Percentiles rank a stretch among this genome's conserved stretches.
Evolutionary conservation across 2,797 vertebrate species (phyloP).

Genomic region (Cyprinella venusta): DNA sequence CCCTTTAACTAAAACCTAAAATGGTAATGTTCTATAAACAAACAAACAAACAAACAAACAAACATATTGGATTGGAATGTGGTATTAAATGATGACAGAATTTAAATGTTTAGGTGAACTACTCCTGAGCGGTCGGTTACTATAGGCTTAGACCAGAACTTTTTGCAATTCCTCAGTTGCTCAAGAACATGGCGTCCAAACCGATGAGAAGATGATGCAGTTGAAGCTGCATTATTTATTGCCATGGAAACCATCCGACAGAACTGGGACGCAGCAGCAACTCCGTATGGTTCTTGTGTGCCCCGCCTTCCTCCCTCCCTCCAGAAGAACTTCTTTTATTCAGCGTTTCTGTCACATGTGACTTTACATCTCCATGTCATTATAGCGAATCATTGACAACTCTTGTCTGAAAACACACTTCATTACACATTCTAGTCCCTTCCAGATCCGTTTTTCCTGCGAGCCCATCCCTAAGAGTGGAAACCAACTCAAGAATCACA

Average conservation of each 20-base stretch:
- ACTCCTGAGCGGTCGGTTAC: not conserved
- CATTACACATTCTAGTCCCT: not conserved
- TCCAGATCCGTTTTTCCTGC: conserved; percentile 17
- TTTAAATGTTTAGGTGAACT: not conserved
- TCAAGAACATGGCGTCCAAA: conserved; percentile 46
- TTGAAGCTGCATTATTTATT: conserved; percentile 63
- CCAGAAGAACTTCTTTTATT: not conserved
- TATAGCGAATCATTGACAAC: not conserved
- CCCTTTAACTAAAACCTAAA: not conserved
- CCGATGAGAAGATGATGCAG: conserved; percentile 44
- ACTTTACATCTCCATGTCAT: conserved; percentile 9
- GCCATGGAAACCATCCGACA: conserved; percentile 61
- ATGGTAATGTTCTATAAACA: not conserved
- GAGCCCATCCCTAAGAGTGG: not conserved
- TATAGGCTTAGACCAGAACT: not conserved
- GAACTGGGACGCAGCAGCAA: conserved; percentile 65
- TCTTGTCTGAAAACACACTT: conserved; percentile 10
- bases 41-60: not conserved
- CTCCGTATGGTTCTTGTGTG: conserved; percentile 46
- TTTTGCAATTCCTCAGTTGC: conserved; percentile 16
- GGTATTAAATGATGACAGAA: too few species aligned
- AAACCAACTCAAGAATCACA: conserved; percentile 22
- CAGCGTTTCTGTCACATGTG: not conserved
- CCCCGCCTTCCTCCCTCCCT: not conserved
- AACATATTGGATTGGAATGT: not conserved